Conservation (phyloP, 2,888 invertebrate genomes). For the Mesorhabditis sp. region DNA sequence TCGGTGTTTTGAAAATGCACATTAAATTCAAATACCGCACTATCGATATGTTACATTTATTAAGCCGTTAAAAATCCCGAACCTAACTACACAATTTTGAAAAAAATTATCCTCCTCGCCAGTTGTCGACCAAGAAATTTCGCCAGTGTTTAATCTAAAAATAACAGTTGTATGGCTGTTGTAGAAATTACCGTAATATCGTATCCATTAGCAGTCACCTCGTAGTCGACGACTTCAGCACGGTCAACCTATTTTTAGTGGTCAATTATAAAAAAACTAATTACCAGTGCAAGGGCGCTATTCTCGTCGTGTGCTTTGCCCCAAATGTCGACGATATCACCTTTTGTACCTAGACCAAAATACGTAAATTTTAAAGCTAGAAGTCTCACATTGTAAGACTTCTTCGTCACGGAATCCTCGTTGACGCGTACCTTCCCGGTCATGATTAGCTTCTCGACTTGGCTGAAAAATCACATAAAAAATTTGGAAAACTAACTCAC, state of each 20-base stretch:
- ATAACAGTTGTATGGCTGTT: not conserved
- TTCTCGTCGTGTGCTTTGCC: conserved; percentile 36
- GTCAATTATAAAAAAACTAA: conserved; percentile 5
- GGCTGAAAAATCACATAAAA: conserved; percentile 24
- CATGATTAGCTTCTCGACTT: conserved; percentile 38
- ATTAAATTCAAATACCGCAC: not conserved
- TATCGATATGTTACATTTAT: too few species aligned
- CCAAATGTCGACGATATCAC: conserved; percentile 45
- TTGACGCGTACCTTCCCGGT: conserved; percentile 45
- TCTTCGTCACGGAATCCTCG: conserved; percentile 43
- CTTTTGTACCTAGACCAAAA: conserved; percentile 27
- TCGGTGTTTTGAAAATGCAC: not conserved
- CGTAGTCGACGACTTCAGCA: conserved; percentile 36
- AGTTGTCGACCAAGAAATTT: conserved; percentile 39
- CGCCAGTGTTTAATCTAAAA: conserved; percentile 31
- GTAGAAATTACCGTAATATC: conserved; percentile 26
- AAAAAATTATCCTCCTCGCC: conserved; percentile 18
- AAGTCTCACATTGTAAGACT: conserved; percentile 42
- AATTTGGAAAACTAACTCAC: conserved; percentile 17
- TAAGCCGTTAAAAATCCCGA: too few species aligned
- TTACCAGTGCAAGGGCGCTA: conserved; percentile 33
- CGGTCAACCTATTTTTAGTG: not conserved
- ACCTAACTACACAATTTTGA: too few species aligned
- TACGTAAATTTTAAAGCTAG: not conserved
- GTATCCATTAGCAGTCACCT: conserved; percentile 39